Evolutionary conservation across 1,140 invertebrate genomes (phyloP), one percentile per base, ranked within the genome.

Genomic region (Neodiprion lecontei): DNA sequence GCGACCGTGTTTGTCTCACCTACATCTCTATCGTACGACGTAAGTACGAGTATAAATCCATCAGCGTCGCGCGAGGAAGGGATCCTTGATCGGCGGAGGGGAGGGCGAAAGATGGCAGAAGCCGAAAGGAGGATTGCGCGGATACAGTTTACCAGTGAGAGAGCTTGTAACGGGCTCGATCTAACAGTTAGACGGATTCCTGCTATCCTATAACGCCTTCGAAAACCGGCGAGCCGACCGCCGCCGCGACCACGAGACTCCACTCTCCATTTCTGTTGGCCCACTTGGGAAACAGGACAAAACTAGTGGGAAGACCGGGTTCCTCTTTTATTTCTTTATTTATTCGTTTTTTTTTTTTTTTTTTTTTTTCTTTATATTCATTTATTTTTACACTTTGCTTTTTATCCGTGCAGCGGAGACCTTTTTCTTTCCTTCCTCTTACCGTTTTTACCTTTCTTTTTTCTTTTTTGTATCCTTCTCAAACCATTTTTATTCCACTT

Each of bases 221-320:
- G 53, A 61, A 61, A 61, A 61, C 28, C 28, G 53, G 53, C 11
- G n/a, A 61, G 11, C 53, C 53, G 53, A 61, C 53, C 53, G n/a
- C 53, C 53, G 53, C 53, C 28, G n/a, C n/a, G 53, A 61, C 53
- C 53, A 76, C 73, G 73, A 68, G 73, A 78, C 75, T 69, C 73
- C 75, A 69, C 74, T 75, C 73, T 78, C 74, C 76, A 70, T 73
- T 74, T 79, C 78, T 77, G 77, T 80, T 80, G 79, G 77, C 77
- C 74, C 66, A 75, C 77, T 80, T 79, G 67, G 67, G 10, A 69
- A 69, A 69, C 67, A 69, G 67, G 67, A 69, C 67, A 69, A 69
- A 69, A 69, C 67, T 47, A 47, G 21, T 47, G 67, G 21, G 40
- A 69, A 21, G 67, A 69, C 40, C 11, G 23, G 40, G 53, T 11